These are phyloP conservation scores for Lepidocyrtinus sp. DNA, from an alignment of 2,888 invertebrate species.

Conservation along the genomic window DNA sequence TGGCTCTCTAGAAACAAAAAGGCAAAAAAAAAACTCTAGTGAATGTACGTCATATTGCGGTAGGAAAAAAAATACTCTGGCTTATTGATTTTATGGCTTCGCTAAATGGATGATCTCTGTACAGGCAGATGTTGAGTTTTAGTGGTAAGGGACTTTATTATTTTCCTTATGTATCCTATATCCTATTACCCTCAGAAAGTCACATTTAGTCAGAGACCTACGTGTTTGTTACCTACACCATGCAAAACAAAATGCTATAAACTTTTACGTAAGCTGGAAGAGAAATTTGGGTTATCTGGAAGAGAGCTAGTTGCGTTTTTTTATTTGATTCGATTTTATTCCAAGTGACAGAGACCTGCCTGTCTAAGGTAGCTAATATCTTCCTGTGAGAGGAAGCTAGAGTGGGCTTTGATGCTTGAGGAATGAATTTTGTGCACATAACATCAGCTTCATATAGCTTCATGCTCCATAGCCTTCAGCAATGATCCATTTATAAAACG, in stretches of 20 bases:
- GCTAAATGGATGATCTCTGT: conserved; percentile 21
- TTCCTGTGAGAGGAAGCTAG: too few species aligned
- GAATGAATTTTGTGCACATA: too few species aligned
- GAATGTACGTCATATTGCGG: not conserved
- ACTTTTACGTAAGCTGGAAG: not conserved
- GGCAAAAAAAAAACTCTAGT: too few species aligned
- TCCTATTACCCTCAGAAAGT: too few species aligned
- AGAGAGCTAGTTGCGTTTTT: not conserved
- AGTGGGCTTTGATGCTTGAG: too few species aligned
- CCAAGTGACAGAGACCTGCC: too few species aligned
- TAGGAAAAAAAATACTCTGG: not conserved
- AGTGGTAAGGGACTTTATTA: not conserved
- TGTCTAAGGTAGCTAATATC: too few species aligned
- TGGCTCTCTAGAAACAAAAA: too few species aligned
- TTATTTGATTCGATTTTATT: too few species aligned
- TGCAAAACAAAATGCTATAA: not conserved
- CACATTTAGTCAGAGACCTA: too few species aligned
- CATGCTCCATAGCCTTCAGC: not conserved
- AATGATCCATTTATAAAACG: not conserved
- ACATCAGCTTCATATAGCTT: not conserved
- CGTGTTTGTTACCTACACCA: too few species aligned
- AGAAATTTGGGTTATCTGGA: not conserved
- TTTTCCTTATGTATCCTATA: too few species aligned
- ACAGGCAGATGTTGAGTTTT: conserved; percentile 23
- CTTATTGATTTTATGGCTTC: conserved; percentile 38